Percentiles rank a stretch among this genome's conserved stretches.
Evolutionary conservation across 1,140 invertebrate genomes (phyloP).

Genomic region (Elysia chlorotica): DNA sequence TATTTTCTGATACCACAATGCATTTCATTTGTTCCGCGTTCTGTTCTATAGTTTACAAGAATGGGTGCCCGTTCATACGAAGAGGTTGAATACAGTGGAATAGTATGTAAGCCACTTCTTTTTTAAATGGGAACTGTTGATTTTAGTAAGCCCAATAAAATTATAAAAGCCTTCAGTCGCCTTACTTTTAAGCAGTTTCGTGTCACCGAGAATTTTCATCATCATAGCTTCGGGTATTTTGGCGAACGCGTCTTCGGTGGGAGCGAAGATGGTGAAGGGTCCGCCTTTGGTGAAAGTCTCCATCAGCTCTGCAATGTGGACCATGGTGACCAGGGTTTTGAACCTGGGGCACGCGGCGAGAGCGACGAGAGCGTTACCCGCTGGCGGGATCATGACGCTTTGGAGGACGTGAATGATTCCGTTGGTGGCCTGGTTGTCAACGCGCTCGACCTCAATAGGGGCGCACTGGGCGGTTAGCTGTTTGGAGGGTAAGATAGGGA

Average conservation of each 20-base stretch:
- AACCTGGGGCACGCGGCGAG: constrained; percentile 46
- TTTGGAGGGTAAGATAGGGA: background rate
- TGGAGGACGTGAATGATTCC: constrained; percentile 55
- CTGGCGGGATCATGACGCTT: constrained; percentile 54
- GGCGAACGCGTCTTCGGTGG: constrained; percentile 79
- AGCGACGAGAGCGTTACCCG: constrained; percentile 46
- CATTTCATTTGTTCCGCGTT: too few species aligned
- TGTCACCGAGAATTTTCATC: too few species aligned
- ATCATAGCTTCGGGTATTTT: too few species aligned
- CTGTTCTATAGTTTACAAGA: too few species aligned
- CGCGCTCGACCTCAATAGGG: constrained; percentile 17
- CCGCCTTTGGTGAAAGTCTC: constrained; percentile 32
- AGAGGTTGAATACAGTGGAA: too few species aligned
- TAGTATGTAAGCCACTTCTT: too few species aligned
- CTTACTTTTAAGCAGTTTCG: too few species aligned
- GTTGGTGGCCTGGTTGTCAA: constrained; percentile 54
- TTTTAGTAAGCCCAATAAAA: too few species aligned
- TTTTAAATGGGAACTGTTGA: too few species aligned
- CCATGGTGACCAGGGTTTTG: constrained; percentile 28
- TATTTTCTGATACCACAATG: too few species aligned
- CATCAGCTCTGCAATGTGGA: constrained; percentile 31
- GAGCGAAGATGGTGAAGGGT: constrained; percentile 83
- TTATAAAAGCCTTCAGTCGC: too few species aligned
- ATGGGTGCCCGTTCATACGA: too few species aligned
- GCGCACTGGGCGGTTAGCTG: constrained; percentile 23